These are phyloP conservation scores for Buceros bicornis DNA, from an alignment of 2,797 vertebrate genomes.

Conservation along the genomic window DNA sequence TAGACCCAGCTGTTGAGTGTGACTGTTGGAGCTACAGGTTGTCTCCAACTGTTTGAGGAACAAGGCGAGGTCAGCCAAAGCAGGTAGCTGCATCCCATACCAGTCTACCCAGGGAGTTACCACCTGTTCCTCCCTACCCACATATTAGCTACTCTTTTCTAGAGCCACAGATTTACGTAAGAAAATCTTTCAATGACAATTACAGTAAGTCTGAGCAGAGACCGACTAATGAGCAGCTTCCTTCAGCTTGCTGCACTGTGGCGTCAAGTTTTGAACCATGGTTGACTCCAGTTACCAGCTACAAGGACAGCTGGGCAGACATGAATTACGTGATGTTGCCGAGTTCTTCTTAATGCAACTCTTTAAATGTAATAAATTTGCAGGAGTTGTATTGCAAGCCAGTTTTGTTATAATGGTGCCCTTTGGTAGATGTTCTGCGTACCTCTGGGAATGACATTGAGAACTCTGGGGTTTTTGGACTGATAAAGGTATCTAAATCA, in stretches of 20 bases:
- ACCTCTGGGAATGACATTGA: neutral
- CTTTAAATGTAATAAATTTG: neutral
- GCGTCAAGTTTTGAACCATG: neutral
- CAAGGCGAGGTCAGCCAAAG: neutral
- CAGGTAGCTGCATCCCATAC: neutral
- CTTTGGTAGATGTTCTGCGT: neutral
- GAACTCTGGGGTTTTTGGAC: neutral
- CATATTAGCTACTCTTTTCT: neutral
- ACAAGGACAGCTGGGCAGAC: neutral
- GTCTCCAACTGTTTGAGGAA: neutral
- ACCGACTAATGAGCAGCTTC: neutral
- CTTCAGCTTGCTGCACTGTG: neutral
- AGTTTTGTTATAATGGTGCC: neutral
- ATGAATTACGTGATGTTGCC: neutral
- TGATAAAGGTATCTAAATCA: neutral
- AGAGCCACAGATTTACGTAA: neutral
- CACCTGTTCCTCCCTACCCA: neutral
- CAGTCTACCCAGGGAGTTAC: neutral
- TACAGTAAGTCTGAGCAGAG: neutral
- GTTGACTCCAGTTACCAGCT: neutral
- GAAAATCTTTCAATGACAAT: neutral
- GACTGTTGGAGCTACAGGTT: neutral
- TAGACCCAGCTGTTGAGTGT: neutral
- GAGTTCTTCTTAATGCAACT: neutral
- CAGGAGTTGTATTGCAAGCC: neutral